Evolutionary conservation across 2,888 invertebrate species (phyloP), one percentile per base, ranked within the genome.

Genomic region (Nematopogon swammerdamellus): DNA sequence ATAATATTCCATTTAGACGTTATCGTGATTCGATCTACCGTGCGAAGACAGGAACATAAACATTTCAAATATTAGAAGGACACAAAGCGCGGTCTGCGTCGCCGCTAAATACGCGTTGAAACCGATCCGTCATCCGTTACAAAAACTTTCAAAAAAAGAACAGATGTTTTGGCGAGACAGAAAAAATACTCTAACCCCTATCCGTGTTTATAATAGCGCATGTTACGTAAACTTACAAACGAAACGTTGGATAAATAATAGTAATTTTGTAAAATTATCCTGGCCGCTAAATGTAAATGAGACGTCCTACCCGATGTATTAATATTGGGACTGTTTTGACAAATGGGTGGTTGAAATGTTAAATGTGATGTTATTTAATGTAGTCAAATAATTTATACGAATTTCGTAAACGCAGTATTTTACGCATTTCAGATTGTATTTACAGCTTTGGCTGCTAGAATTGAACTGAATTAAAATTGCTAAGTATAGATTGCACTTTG

Each of bases 81-180:
- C 25, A 25, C 25, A 25, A 25, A 25, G 25, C 4, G 4, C 25
- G 25, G 25, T 4, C 8, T 8, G 25, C 36, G 14, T 8, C 36
- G 36, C 36, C 11, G 8, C 36, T 36, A 36, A 67, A 65, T 74
- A 72, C 65, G 74, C 71, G 77, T 79, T 77, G 77, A 77, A 77
- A 77, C 79, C 77, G 76, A 79, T 79, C 77, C 75, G 77, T 79
- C 79, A 77, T 75, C 68, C 75, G 77, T 74, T 74, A 69, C 74
- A 75, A 76, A 71, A 72, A 76, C 73, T 68, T 67, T 64, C 66
- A 67, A 65, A 61, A 65, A 70, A 68, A 72, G 72, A 79, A 79
- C 79, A 79, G 79, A 77, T 79, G 79, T 72, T 74, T 72, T 67
- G 57, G 63, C 70, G 74, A 75, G 75, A 74, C 72, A 58, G 62